Conservation (phyloP, 23 tunicate genomes). For the Trididemnum clinides region DNA sequence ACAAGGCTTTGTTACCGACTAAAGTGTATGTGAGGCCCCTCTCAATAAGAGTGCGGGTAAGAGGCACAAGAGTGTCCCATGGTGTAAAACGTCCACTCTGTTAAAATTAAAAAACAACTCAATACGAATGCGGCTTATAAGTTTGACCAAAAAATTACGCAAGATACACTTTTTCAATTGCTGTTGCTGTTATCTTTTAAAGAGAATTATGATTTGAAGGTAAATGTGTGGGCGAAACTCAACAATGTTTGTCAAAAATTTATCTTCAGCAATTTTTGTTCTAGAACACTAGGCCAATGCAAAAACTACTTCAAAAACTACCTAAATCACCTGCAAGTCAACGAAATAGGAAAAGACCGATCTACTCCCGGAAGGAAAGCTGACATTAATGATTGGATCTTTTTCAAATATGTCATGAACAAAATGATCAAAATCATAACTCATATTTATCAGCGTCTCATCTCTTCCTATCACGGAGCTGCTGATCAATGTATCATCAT, state of each 20-base stretch:
- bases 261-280: no score
- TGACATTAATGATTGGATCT: constrained; percentile 58
- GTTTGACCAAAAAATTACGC: no score
- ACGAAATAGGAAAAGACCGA: constrained; percentile 94
- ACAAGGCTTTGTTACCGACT: constrained; percentile 60
- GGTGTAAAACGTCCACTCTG: constrained; percentile 81
- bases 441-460: constrained; percentile 86
- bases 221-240: no score
- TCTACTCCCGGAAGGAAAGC: constrained; percentile 89
- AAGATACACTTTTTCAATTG: no score
- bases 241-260: no score
- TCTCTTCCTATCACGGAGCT: constrained; percentile 83
- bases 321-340: constrained; percentile 70
- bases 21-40: constrained; percentile 77
- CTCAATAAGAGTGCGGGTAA: constrained; percentile 75
- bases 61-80: constrained; percentile 86
- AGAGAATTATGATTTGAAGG: no score
- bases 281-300: no score
- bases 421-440: constrained; percentile 93
- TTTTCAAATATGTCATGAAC: constrained; percentile 91
- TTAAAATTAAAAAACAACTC: no score
- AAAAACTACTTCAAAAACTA: no score
- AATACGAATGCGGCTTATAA: no score
- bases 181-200: no score
- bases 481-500: constrained; percentile 90